Conservation (phyloP, 2,113 vertebrate genomes). For the Corythoichthys intestinalis region DNA sequence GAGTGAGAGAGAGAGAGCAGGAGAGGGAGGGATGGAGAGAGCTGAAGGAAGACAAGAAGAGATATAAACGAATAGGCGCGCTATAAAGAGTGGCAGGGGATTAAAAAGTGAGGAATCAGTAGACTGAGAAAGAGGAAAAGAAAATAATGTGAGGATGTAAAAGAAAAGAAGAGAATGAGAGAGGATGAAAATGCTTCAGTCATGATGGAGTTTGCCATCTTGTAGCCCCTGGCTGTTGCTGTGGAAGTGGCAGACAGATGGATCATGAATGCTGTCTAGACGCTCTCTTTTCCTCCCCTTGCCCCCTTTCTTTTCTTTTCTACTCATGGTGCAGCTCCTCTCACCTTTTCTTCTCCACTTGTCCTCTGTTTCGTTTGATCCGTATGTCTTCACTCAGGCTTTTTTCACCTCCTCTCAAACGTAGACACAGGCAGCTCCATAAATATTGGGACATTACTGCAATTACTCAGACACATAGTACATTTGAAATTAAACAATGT, state of each 20-base stretch:
- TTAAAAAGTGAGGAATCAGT: constrained; percentile 24
- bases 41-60: background rate
- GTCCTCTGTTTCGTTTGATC: background rate
- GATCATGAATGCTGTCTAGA: constrained; percentile 99
- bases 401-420: background rate
- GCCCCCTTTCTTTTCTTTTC: constrained; percentile 6
- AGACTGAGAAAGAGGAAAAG: constrained; percentile 53
- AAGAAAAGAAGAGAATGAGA: constrained; percentile 29
- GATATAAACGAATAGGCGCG: background rate
- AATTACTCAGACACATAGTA: no score
- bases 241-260: constrained; percentile 92
- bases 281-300: constrained; percentile 47
- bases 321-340: background rate
- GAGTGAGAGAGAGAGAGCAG: constrained; percentile 43
- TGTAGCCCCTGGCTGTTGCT: constrained; percentile 72
- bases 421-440: no score
- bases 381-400: background rate
- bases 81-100: constrained; percentile 25
- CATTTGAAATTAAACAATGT: no score
- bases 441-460: no score
- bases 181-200: constrained; percentile 12
- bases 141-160: background rate
- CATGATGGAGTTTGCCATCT: constrained; percentile 85
- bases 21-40: constrained; percentile 24
- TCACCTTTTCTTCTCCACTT: background rate